Base-by-base conservation (phyloP, 2,797 vertebrate species). In the Alosa sapidissima region DNA sequence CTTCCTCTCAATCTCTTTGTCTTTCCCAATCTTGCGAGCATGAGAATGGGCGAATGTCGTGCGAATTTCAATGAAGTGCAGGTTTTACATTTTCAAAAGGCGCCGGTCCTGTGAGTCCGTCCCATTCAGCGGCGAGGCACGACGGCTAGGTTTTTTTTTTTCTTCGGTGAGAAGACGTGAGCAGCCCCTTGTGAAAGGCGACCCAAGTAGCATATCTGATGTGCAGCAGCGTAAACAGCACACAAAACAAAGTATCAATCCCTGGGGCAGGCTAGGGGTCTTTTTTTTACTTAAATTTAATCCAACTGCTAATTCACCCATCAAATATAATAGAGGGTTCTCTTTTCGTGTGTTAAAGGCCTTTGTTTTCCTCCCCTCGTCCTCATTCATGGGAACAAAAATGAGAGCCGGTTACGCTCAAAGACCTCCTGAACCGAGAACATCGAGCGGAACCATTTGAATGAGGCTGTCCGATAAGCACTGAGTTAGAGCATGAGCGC, bases 391-490 rank as follows among this genome's bases (percentile, higher is more conserved):
- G 72, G 41, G 36, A 47, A 78, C 41, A 47, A 47, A 78, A 47
- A 78, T 47, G 72, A 47, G 72, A 45, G 19, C 36, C 5, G 72
- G 72, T 47, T 45, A 47, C 72, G 72, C 72, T 78, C 36, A 78
- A 78, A 78, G 72, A 78, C 72, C 72, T 78, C 72, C 72, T 78
- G 72, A 78, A 78, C 72, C 41, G 72, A 78, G 72, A 47, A 78
- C 41, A 78, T 78, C 41, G 72, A 78, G 72, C 72, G 72, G 41
- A 78, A 78, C 72, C 72, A 19, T 47, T 47, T 47, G 36, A 78
- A 78, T 78, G 72, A 19, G 36, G 16, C 19, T 16, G 36, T 47
- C 41, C 72, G 72, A 78, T 78, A 78, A 78, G 72, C 72, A 6
- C n/a, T 24, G n/a, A 24, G n/a, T 62, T 24, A 62, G 5, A 62